phyloP scores from a whole-genome alignment of 2,797 vertebrate genomes.

The Myripristis murdjan region DNA sequence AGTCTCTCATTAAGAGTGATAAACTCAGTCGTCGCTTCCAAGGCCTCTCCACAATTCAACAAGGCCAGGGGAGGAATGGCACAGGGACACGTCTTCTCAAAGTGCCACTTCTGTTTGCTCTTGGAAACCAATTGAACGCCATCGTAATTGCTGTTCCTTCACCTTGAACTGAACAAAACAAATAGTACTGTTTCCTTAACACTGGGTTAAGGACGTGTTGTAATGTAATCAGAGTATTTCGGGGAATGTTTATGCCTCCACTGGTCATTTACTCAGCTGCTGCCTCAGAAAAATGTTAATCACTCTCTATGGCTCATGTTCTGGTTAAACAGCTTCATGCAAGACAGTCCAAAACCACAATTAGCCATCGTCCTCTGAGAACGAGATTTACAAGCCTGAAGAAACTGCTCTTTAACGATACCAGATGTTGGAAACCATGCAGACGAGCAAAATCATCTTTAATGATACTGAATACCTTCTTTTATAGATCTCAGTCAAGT shows the following conservation, averaged over 20 bases:
- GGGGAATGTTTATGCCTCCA: not conserved
- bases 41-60: conserved; percentile 56
- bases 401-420: too few relatives aligned
- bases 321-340: conserved; percentile 7
- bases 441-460: too few relatives aligned
- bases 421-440: too few relatives aligned
- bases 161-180: conserved; percentile 39
- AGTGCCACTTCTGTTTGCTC: conserved; percentile 31
- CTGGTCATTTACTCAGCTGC: conserved; percentile 9
- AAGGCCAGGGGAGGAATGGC: conserved; percentile 32
- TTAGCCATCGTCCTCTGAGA: not conserved
- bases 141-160: conserved; percentile 19
- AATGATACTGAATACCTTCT: too few relatives aligned
- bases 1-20: conserved; percentile 84
- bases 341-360: conserved; percentile 14
- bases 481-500: conserved; percentile 4
- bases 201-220: not conserved
- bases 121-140: conserved; percentile 7
- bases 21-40: conserved; percentile 68
- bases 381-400: too few relatives aligned
- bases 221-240: not conserved
- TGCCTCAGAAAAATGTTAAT: not conserved
- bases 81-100: conserved; percentile 25
- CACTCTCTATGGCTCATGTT: conserved; percentile 18
- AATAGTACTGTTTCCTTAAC: conserved; percentile 2